Conservation (phyloP, 1,140 invertebrate species). For the Sarcophaga peregrina region DNA sequence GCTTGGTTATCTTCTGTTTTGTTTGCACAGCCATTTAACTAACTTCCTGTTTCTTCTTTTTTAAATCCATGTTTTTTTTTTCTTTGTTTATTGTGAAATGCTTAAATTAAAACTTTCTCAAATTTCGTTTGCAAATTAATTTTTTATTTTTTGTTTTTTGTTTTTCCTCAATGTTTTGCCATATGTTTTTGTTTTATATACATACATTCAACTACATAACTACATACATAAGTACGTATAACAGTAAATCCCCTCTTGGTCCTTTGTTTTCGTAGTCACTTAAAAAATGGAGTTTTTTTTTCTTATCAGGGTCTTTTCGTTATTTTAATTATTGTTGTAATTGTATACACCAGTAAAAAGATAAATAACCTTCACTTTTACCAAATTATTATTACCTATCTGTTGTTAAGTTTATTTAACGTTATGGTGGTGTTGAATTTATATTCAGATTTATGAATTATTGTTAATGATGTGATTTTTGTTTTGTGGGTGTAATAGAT, state of each 20-base stretch:
- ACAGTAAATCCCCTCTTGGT: background rate
- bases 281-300: constrained; percentile 19
- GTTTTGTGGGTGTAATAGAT: background rate
- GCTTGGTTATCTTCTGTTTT: no score
- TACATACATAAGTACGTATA: background rate
- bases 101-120: background rate
- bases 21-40: background rate
- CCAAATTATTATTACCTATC: background rate
- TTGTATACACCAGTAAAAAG: constrained; percentile 9
- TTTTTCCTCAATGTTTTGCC: background rate
- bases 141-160: constrained; percentile 20
- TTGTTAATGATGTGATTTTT: background rate
- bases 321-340: constrained; percentile 13
- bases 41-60: constrained; percentile 19
- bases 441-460: background rate
- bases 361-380: constrained; percentile 39
- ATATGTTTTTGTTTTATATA: background rate
- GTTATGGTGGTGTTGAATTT: background rate
- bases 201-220: no score
- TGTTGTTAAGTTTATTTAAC: constrained; percentile 36
- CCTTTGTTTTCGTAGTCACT: background rate
- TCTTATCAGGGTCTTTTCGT: constrained; percentile 2
- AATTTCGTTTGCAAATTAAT: constrained; percentile 17
- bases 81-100: constrained; percentile 5
- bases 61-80: constrained; percentile 11